Percentiles rank a stretch among this genome's conserved stretches.
These are phyloP conservation scores for Noctua janthina DNA, from an alignment of 2,888 invertebrate genomes.

Conservation along the genomic window DNA sequence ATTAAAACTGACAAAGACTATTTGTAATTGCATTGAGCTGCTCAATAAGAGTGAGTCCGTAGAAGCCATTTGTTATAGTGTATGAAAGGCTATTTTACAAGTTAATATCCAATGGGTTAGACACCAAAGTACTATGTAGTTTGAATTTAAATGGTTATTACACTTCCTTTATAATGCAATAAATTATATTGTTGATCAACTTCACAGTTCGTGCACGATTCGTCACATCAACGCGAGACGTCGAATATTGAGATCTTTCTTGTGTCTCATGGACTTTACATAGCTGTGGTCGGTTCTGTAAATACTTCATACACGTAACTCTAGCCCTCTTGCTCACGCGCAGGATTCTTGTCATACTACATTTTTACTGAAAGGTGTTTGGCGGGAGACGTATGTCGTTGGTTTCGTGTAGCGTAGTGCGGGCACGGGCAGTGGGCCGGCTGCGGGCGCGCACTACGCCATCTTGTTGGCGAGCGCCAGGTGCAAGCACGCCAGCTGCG, in stretches of 20 bases:
- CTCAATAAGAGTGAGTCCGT: background rate
- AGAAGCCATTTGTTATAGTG: background rate
- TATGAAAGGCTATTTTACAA: conserved; percentile 33
- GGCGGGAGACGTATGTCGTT: background rate
- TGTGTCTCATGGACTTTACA: conserved; percentile 9
- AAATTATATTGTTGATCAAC: conserved; percentile 18
- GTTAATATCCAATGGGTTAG: conserved; percentile 12
- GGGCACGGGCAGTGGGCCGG: background rate
- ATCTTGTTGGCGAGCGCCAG: conserved; percentile 98
- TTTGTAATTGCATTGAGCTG: conserved; percentile 8
- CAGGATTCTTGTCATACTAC: background rate
- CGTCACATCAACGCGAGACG: background rate
- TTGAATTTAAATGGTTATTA: conserved; percentile 5
- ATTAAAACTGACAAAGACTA: conserved; percentile 18
- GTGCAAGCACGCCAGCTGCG: conserved; percentile 96
- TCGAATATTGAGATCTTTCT: background rate
- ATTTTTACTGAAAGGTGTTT: conserved; percentile 3
- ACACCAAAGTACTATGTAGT: conserved; percentile 19
- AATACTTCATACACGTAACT: background rate
- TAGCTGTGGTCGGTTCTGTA: conserved; percentile 25
- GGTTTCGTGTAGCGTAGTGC: background rate
- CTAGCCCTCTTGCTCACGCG: background rate
- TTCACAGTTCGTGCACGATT: conserved; percentile 14
- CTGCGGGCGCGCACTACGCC: conserved; percentile 88
- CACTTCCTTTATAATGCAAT: conserved; percentile 24